Base-by-base conservation (phyloP, 2,797 vertebrate genomes). In the Paramormyrops hopkinsi region DNA sequence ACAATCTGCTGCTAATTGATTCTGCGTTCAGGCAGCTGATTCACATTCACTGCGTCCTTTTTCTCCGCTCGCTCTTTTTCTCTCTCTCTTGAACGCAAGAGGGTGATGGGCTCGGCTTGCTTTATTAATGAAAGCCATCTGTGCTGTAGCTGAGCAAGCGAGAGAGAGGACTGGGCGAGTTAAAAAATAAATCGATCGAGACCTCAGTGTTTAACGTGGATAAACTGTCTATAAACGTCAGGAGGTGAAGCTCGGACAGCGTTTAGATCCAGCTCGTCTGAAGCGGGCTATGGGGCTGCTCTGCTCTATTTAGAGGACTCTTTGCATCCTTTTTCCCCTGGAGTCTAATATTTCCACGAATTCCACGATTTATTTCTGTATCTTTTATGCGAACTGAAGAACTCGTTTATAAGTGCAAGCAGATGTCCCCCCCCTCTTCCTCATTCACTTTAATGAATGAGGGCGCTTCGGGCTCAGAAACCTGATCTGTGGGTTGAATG, bases 1-100 rank as follows among this genome's bases (percentile, higher is more conserved):
- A 91, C 90, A 92, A 92, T 92, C 91, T 93, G 92, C 92, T 79
- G 88, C 90, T 92, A 91, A 93, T 92, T 92, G 91, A 91, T 92
- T 92, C 90, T 89, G 89, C 91, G 33, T 90, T 89, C 86, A 56
- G 90, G 88, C 90, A 91, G 89, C 59, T 90, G 91, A 91, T 91
- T 92, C 89, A 88, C 92, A 89, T 90, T 90, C 89, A 91, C 65
- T 83, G 73, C 65, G 89, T 76, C 86, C 69, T 56, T 83, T 83
- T 88, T 88, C 83, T 73, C 54, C 87, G 50, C 83, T 62, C 87
- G 25, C 82, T 62, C 89, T 62, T 73, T 73, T 73, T 56, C 87
- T 59, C 87, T 85, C 86, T 88, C 87, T 89, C 89, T 86, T 33
- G 37, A 62, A 84, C 88, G 87, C 88, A 46, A 88, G 89, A 89